Percentiles rank a stretch among this genome's conserved stretches.
Evolutionary conservation across 1,140 invertebrate genomes (phyloP).

Genomic region (Pachyrhynchus sulphureomaculatus): DNA sequence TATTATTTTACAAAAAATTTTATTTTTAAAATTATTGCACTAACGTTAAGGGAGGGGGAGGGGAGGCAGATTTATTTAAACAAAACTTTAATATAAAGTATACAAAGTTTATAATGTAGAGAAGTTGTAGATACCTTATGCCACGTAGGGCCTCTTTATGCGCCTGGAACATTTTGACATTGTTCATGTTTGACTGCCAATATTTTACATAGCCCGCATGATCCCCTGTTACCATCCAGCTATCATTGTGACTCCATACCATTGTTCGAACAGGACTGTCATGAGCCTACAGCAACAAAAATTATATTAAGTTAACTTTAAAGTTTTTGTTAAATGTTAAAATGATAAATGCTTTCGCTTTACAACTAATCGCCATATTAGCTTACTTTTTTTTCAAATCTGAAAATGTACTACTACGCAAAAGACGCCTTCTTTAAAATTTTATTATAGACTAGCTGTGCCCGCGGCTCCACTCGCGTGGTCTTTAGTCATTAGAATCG

Average conservation of each 20-base stretch:
- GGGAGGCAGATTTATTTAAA: slow-evolving; percentile 36
- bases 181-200: slow-evolving; percentile 99
- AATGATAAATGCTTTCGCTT: no score
- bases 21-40: slow-evolving; percentile 32
- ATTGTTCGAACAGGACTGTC: slow-evolving; percentile 96
- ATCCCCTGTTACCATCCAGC: slow-evolving; percentile 99
- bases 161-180: slow-evolving; percentile 99
- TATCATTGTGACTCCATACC: slow-evolving; percentile 99
- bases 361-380: no score
- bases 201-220: slow-evolving; percentile 99
- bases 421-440: no score
- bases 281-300: slow-evolving; percentile 75
- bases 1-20: slow-evolving; percentile 22
- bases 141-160: slow-evolving; percentile 99
- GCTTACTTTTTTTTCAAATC: no score
- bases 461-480: no score
- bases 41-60: slow-evolving; percentile 38
- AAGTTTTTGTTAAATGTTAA: background rate
- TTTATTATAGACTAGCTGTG: no score
- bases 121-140: slow-evolving; percentile 79
- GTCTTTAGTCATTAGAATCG: no score
- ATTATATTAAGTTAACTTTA: background rate
- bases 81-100: slow-evolving; percentile 10
- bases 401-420: no score
- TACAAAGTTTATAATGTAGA: slow-evolving; percentile 41